Conservation (phyloP, 2,113 vertebrate genomes). For the Psammodynastes pulverulentus region DNA sequence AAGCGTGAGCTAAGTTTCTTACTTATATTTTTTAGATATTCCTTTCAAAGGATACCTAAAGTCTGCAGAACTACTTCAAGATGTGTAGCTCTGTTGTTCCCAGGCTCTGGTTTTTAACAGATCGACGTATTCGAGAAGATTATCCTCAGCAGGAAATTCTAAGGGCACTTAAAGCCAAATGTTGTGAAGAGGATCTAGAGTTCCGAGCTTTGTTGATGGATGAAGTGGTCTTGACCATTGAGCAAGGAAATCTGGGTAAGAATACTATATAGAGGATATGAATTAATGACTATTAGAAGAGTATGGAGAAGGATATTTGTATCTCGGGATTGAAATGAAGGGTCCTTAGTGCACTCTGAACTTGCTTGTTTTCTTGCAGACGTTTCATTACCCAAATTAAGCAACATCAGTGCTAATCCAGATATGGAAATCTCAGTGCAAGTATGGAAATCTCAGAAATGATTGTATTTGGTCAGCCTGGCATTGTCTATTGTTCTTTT, state of each 20-base stretch:
- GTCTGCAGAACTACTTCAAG: conserved; percentile 62
- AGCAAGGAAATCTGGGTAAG: conserved; percentile 80
- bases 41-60: conserved; percentile 50
- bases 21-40: conserved; percentile 53
- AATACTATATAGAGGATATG: conserved; percentile 13
- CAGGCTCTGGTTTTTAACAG: conserved; percentile 80
- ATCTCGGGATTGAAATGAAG: too few relatives aligned
- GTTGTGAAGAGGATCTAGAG: conserved; percentile 78
- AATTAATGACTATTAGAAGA: background rate
- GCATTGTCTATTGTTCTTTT: background rate
- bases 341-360: background rate
- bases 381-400: background rate
- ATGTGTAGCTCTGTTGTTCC: conserved; percentile 78
- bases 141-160: conserved; percentile 80
- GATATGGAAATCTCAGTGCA: background rate
- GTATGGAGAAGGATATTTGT: too few relatives aligned
- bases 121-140: conserved; percentile 80
- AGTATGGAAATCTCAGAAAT: background rate
- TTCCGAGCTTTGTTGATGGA: conserved; percentile 78
- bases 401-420: background rate
- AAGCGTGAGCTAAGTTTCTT: conserved; percentile 28
- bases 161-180: conserved; percentile 76
- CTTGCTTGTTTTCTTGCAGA: background rate
- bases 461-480: background rate
- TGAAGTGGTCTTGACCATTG: conserved; percentile 77